Evolutionary conservation across 2,888 invertebrate species (phyloP), one percentile per base, ranked within the genome.

Genomic region (Octonoba sinensis): DNA sequence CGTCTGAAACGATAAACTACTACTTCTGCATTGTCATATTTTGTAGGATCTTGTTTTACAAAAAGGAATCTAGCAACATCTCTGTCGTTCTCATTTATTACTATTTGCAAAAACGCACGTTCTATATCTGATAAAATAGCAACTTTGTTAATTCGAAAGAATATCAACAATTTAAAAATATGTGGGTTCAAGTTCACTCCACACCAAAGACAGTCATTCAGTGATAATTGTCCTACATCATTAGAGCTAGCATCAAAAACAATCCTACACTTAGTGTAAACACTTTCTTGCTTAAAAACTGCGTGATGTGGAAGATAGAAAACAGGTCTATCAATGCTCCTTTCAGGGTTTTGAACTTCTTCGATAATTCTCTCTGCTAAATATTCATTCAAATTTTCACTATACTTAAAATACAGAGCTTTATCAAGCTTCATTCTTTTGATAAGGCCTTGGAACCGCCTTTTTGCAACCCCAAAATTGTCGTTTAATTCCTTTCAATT

Each of bases 1-100:
- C n/a, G n/a, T n/a, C n/a, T n/a, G n/a, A 64, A 24, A 44, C 46
- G 12, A 12, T 59, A 59, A 1, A 59, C 46, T 0, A 13, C 18
- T 24, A 64, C 0, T 46, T 64, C n/a, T 0, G 2, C 12, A 44
- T 36, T 18, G 18, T 27, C 6, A 15, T n/a, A 3, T 11, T 44
- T 6, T 2, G 16, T 18, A 18, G 36, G n/a, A 64, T 18, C 27
- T 16, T 44, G 11, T 3, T 64, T 27, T 0, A 46, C 18, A n/a
- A 64, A 64, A 24, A 64, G 46, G 46, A 64, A 64, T 44, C 62
- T 64, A n/a, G 18, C 46, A n/a, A 27, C 27, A 24, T 60, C 60
- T 46, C 44, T 36, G n/a, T 60, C 27, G 22, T 60, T 60, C 1
- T 27, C 36, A 24, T 24, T 13, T 27, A 60, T 11, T 27, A n/a